Percentiles rank a stretch among this genome's conserved stretches.
phyloP scores from a whole-genome alignment of 2,888 invertebrate genomes.

The Brachypalpus laphriformis region DNA sequence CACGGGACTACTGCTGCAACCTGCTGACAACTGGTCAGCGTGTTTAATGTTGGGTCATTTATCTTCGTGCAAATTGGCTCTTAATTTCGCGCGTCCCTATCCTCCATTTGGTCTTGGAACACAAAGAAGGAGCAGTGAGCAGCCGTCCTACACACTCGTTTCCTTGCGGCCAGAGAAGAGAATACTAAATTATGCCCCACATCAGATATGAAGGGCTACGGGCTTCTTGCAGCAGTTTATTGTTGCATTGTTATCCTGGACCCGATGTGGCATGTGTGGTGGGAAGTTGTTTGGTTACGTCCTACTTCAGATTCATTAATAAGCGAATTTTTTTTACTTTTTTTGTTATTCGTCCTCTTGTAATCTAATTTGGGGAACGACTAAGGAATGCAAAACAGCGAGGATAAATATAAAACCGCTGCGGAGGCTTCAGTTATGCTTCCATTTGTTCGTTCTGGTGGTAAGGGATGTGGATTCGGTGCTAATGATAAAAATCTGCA shows the following conservation, averaged over 20 bases:
- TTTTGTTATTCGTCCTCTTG: background rate
- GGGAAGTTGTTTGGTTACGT: constrained; percentile 70
- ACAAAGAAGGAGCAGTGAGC: constrained; percentile 38
- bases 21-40: constrained; percentile 73
- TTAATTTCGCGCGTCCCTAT: constrained; percentile 70
- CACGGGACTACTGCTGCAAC: constrained; percentile 45
- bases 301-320: constrained; percentile 66
- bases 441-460: constrained; percentile 24
- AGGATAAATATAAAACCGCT: constrained; percentile 4
- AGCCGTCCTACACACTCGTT: constrained; percentile 67
- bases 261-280: constrained; percentile 62
- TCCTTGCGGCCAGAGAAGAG: constrained; percentile 41
- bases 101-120: constrained; percentile 43
- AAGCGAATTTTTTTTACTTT: constrained; percentile 40
- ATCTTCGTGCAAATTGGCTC: constrained; percentile 74
- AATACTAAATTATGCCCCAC: constrained; percentile 69
- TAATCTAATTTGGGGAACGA: constrained; percentile 68
- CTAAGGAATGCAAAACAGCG: constrained; percentile 39
- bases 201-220: constrained; percentile 70
- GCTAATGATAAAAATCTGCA: constrained; percentile 68
- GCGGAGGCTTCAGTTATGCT: constrained; percentile 19
- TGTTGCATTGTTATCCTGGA: constrained; percentile 66
- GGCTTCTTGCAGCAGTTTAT: constrained; percentile 66
- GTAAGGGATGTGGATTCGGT: background rate
- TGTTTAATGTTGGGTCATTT: constrained; percentile 72